Percentiles rank a stretch among this genome's conserved stretches.
Evolutionary conservation across 2,888 invertebrate species (phyloP).

Genomic region (Pardosa pseudoannulata): DNA sequence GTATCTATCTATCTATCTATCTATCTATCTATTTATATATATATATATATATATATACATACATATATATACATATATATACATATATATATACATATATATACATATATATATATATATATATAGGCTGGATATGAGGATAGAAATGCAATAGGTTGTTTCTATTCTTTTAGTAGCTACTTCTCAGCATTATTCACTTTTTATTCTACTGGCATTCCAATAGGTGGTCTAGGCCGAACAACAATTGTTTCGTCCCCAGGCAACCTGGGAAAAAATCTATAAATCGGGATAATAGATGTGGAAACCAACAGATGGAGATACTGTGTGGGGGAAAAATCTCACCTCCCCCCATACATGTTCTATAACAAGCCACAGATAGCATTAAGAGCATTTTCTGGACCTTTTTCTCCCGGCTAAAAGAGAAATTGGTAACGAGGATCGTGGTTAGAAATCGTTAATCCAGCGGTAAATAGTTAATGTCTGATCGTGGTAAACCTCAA

Average conservation of each 20-base stretch:
- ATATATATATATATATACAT: too few relatives aligned
- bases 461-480: background rate
- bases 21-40: too few relatives aligned
- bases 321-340: background rate
- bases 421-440: background rate
- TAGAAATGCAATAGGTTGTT: too few relatives aligned
- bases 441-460: background rate
- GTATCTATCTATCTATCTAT: too few relatives aligned
- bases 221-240: background rate
- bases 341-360: background rate
- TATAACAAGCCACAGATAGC: background rate
- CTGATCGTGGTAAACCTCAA: background rate
- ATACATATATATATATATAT: too few relatives aligned
- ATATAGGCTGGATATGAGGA: too few relatives aligned
- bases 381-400: background rate
- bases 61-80: too few relatives aligned
- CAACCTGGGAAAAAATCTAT: background rate
- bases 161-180: too few relatives aligned
- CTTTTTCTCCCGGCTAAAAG: background rate
- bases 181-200: too few relatives aligned
- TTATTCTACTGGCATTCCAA: too few relatives aligned
- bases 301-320: background rate
- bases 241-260: background rate
- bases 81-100: too few relatives aligned
- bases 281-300: background rate